Conservation (phyloP, 2,888 invertebrate species). For the Netelia fuscicornis region DNA sequence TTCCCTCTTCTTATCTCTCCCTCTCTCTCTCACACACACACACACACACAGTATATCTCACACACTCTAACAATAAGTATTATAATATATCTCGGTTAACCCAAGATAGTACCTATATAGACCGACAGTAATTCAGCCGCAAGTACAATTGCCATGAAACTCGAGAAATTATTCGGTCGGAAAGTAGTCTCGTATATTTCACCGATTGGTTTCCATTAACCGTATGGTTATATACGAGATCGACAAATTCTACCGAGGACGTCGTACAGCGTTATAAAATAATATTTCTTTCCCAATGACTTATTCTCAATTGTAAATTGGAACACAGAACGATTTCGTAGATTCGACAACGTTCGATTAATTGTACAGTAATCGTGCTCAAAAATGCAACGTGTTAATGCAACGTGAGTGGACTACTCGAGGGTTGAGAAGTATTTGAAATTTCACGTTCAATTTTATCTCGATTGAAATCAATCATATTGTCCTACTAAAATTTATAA, state of each 20-base stretch:
- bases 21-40: neutral
- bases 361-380: neutral
- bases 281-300: no score
- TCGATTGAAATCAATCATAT: neutral
- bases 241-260: no score
- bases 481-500: no score
- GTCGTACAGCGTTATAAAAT: no score
- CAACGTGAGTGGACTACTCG: no score
- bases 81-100: conserved; percentile 29
- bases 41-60: neutral
- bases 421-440: no score
- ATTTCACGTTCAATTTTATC: neutral
- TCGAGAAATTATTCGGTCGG: conserved; percentile 16
- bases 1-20: neutral
- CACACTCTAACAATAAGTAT: neutral
- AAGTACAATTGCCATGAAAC: conserved; percentile 35
- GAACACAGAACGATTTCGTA: no score
- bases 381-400: no score
- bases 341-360: neutral
- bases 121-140: conserved; percentile 10
- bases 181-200: conserved; percentile 30
- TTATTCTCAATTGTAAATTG: no score
- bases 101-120: conserved; percentile 21
- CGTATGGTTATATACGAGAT: neutral
- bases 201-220: conserved; percentile 18